Evolutionary conservation across 2,888 invertebrate genomes (phyloP), one percentile per base, ranked within the genome.

Genomic region (Epistrophe grossulariae): DNA sequence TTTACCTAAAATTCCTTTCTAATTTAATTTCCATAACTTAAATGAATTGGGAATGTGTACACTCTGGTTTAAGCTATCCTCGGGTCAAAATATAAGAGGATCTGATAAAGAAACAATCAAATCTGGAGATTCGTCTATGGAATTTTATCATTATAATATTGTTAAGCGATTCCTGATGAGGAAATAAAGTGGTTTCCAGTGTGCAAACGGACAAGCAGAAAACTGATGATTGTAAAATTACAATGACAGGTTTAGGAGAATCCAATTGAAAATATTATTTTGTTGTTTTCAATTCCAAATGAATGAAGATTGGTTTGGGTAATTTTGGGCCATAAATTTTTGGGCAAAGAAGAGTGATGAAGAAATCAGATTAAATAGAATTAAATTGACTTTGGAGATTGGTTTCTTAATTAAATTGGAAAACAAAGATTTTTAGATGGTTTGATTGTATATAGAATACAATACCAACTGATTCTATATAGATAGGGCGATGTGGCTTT

Each of bases 91-190:
- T 24, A 40, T 6, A 8, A 57, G 48, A 40, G 17, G n/a, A 24
- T 64, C 35, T 43, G 57, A 50, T 68, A 17, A 57, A 17, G 57
- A 50, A 31, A 45, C 48, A 79, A 79, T 84, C 35, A 77, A 77
- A 77, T 62, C 55, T 62, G n/a, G 17, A 59, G 45, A 64, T 74
- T 66, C 40, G 19, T 31, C 45, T 40, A 59, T 40, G 9, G 17
- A 50, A 57, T 76, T 71, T 43, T 57, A 17, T 57, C 48, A 70
- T 57, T 40, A 40, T 24, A 24, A 31, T 57, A 59, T 17, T 60
- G 71, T 43, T 84, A 79, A 84, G 76, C 79, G 76, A 76, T 84
- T 84, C 48, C 71, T 76, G 80, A 84, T 79, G 73, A 84, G 59
- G 66, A 79, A 79, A 84, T 84, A 79, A 74, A 84, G 66, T 84